Percentiles rank a stretch among this genome's conserved stretches.
phyloP scores from a whole-genome alignment of 1,140 invertebrate species.

The Macrobrachium rosenbergii region DNA sequence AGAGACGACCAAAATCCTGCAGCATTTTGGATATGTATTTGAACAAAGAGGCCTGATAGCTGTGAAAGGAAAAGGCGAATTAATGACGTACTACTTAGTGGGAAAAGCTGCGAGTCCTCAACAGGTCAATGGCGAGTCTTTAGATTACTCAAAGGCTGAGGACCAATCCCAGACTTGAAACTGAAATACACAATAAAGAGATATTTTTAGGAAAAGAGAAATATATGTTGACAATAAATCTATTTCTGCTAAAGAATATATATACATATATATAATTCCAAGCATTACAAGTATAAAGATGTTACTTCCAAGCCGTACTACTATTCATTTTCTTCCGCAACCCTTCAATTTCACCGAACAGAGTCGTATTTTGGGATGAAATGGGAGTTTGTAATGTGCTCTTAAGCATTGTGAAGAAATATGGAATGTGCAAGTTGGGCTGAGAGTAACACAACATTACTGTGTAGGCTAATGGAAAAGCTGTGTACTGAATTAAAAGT shows the following conservation, averaged over 20 bases:
- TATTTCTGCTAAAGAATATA: not conserved
- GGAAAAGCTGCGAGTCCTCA: conserved; percentile 73
- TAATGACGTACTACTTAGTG: conserved; percentile 93
- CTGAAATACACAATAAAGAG: not conserved
- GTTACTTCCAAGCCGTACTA: too few relatives aligned
- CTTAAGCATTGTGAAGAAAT: too few relatives aligned
- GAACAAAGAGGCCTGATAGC: conserved; percentile 91
- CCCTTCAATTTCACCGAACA: too few relatives aligned
- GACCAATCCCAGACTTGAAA: not conserved
- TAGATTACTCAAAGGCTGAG: conserved; percentile 32
- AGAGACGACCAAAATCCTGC: conserved; percentile 88
- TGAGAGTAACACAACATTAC: too few relatives aligned
- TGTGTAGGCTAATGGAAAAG: too few relatives aligned
- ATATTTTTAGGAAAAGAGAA: not conserved
- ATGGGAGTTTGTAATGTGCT: too few relatives aligned
- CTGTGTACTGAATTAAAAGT: too few relatives aligned
- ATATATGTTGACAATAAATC: not conserved
- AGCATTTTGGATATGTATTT: conserved; percentile 90
- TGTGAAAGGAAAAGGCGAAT: conserved; percentile 95
- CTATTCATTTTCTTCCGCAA: too few relatives aligned
- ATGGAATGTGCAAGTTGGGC: too few relatives aligned
- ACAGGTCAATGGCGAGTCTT: conserved; percentile 49
- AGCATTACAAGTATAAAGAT: too few relatives aligned
- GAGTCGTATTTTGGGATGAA: too few relatives aligned
- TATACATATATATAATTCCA: too few relatives aligned